Conservation (phyloP, 2,888 invertebrate genomes). For the Boloria euphrosyne region DNA sequence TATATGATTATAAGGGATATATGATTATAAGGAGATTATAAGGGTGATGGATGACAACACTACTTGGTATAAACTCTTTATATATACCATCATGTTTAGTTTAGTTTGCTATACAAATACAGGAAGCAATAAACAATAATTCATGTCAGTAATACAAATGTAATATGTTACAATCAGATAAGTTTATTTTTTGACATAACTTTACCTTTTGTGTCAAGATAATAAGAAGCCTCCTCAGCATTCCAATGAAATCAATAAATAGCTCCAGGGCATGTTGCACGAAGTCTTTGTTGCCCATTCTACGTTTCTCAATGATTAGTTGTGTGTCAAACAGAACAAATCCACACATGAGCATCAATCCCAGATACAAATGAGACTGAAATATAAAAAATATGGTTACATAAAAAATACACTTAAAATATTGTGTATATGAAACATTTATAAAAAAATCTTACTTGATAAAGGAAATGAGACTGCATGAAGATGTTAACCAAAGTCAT, state of each 20-base stretch:
- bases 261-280: constrained; percentile 95
- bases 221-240: constrained; percentile 95
- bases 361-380: constrained; percentile 92
- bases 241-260: constrained; percentile 96
- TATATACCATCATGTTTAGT: no score
- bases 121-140: no score
- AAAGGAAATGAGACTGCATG: constrained; percentile 90
- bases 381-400: constrained; percentile 37
- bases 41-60: no score
- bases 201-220: constrained; percentile 94
- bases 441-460: constrained; percentile 82
- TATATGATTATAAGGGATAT: no score
- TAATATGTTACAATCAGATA: no score
- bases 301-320: constrained; percentile 95
- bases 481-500: constrained; percentile 92
- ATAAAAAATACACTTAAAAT: no score
- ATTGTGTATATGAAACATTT: not conserved
- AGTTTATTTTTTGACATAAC: not conserved
- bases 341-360: constrained; percentile 95
- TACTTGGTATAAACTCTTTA: no score
- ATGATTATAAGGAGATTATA: no score
- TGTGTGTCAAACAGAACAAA: constrained; percentile 99
- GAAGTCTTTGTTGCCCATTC: constrained; percentile 95
- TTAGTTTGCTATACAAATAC: no score
- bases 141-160: no score